phyloP scores from a whole-genome alignment of 2,797 vertebrate genomes.

The Dendrocincla fuliginosa region DNA sequence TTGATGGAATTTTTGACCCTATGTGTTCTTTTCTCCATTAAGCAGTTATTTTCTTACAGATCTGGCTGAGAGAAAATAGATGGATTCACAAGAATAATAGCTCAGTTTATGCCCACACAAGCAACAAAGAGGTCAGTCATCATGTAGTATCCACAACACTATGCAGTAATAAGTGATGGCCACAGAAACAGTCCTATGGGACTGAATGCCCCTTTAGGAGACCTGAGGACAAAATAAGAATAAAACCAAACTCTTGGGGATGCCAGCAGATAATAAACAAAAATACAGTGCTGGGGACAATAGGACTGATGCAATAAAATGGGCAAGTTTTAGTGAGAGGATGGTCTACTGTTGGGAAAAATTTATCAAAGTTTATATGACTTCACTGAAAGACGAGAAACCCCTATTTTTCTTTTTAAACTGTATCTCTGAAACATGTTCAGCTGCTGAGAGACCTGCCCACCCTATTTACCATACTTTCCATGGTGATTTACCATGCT shows the following conservation, averaged over 20 bases:
- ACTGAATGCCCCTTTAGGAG: not conserved
- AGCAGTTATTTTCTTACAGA: not conserved
- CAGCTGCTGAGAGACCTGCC: not conserved
- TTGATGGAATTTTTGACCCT: not conserved
- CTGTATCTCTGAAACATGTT: not conserved
- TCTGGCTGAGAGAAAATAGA: not conserved
- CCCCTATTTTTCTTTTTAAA: not conserved
- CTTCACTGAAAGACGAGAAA: not conserved
- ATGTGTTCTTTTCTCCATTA: not conserved
- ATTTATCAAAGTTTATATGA: not conserved
- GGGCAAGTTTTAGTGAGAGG: not conserved
- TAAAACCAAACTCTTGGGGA: not conserved
- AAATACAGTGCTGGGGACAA: not conserved
- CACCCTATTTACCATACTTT: not conserved
- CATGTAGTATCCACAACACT: not conserved
- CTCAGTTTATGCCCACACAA: not conserved
- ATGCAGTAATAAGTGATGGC: not conserved
- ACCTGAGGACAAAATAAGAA: not conserved
- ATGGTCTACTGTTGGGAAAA: not conserved
- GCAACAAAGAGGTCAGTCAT: not conserved
- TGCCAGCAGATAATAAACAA: not conserved
- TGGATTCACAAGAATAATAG: not conserved
- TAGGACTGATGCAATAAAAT: not conserved
- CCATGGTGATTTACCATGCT: not conserved
- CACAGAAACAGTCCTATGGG: not conserved